Evolutionary conservation across 2,888 invertebrate genomes (phyloP), one percentile per base, ranked within the genome.

Genomic region (Artemia sp.): DNA sequence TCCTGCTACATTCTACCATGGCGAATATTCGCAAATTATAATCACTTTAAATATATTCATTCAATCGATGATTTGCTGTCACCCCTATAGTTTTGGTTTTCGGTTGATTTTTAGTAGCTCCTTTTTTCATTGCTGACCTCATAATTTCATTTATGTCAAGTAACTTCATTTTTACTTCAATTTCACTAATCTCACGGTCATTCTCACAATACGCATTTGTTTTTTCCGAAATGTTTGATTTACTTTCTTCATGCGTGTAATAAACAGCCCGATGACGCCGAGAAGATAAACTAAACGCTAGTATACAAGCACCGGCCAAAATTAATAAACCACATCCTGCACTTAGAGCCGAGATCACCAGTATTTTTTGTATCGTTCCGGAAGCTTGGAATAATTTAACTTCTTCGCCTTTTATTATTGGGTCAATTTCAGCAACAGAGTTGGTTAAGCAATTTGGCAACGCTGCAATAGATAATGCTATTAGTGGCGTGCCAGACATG

Each of bases 111-210:
- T 19, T 58, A n/a, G 19, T 1, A n/a, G 58, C n/a, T n/a, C 58
- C 19, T 58, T 58, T 58, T 19, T 58, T 58, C 58, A 58, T 58
- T 58, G 58, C 58, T 19, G 58, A 14, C 10, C 58, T n/a, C 58
- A 58, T 58, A 14, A 58, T 58, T 58, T 58, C 58, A 8, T 58
- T 58, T 14, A 58, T 58, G 58, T 58, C 58, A n/a, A 58, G 58
- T 19, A 58, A 58, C 19, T 58, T 58, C 58, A 58, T 58, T 58
- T 58, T 58, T 14, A 58, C 58, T 58, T 58, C 58, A 8, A 58
- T 58, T 19, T 58, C 58, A 58, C 58, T 19, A 58, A 58, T 58
- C 19, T 58, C 58, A 58, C 58, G 58, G 58, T 58, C 58, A 58
- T 58, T 58, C 19, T 58, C 58, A 58, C 8, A 58, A 58, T 58